Base-by-base conservation (phyloP, 2,797 vertebrate genomes). In the Rhynchotus rufescens region DNA sequence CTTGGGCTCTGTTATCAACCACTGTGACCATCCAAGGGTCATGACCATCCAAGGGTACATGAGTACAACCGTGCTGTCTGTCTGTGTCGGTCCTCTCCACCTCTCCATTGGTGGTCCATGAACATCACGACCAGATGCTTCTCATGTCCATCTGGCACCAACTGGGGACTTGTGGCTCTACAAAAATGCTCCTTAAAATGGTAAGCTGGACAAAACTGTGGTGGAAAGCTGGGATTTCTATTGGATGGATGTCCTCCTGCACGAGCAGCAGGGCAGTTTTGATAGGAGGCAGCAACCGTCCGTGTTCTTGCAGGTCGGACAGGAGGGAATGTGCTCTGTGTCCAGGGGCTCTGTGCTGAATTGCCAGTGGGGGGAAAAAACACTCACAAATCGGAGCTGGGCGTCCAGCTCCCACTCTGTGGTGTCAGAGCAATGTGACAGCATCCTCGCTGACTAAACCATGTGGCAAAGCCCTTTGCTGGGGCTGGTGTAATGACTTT, bases 401-500 rank as follows among this genome's bases (percentile, higher is more conserved):
- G 45, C 17, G 44, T 47, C 82, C 59, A 59, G 49, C 51, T 92
- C 59, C 66, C 28, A 36, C 34, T 73, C 74, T 0, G 2, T 9
- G 16, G 80, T 23, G 21, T 21, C 88, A 36, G 40, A 80, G 60
- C 59, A 60, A 34, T 56, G 40, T 85, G 62, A 20, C 86, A 90
- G 22, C 88, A 66, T 92, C 73, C 82, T 57, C 12, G 61, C 44
- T n/a, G 56, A 61, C 45, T 75, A 82, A 82, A 88, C 92, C 62
- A 32, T 60, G 54, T 30, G 30, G 47, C 73, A 47, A 56, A 44
- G 30, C 0, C 3, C 71, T 84, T 79, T 78, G 59, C 66, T 85
- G 76, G 90, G 81, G 73, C 68, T 90, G 62, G 38, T 75, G 56
- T 66, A 89, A 83, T 89, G 94, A 80, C 60, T 73, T 92, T 81